Evolutionary conservation across 2,888 invertebrate species (phyloP).

Genomic region (Acronicta leporina): DNA sequence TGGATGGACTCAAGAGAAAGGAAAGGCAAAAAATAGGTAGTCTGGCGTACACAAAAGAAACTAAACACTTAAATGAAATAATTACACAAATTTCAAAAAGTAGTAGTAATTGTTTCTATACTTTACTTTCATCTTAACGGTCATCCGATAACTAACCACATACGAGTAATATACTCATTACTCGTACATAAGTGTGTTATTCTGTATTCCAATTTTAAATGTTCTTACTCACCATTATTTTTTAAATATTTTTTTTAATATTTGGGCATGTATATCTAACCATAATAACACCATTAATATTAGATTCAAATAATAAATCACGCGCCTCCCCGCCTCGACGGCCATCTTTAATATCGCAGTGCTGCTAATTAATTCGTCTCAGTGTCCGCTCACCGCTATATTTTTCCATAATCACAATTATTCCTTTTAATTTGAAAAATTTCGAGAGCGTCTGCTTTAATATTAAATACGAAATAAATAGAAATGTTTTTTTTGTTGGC

Average conservation of each 20-base stretch:
- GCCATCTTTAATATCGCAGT: slow-evolving; percentile 24
- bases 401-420: slow-evolving; percentile 24
- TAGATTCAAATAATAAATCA: slow-evolving; percentile 8
- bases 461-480: slow-evolving; percentile 31
- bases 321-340: background rate
- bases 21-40: no score
- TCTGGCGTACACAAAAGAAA: no score
- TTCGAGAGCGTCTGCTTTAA: slow-evolving; percentile 11
- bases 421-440: slow-evolving; percentile 25
- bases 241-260: no score
- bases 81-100: no score
- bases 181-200: background rate
- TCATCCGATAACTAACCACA: no score
- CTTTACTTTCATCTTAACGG: no score
- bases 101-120: no score
- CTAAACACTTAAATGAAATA: no score
- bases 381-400: slow-evolving; percentile 8
- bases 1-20: no score
- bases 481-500: slow-evolving; percentile 1
- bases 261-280: slow-evolving; percentile 11
- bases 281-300: slow-evolving; percentile 7
- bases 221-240: background rate
- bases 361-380: slow-evolving; percentile 27
- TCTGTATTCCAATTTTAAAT: background rate
- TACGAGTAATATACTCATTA: no score